These are phyloP conservation scores for Dendrolimus kikuchii DNA, from an alignment of 1,140 invertebrate species.

Conservation along the genomic window DNA sequence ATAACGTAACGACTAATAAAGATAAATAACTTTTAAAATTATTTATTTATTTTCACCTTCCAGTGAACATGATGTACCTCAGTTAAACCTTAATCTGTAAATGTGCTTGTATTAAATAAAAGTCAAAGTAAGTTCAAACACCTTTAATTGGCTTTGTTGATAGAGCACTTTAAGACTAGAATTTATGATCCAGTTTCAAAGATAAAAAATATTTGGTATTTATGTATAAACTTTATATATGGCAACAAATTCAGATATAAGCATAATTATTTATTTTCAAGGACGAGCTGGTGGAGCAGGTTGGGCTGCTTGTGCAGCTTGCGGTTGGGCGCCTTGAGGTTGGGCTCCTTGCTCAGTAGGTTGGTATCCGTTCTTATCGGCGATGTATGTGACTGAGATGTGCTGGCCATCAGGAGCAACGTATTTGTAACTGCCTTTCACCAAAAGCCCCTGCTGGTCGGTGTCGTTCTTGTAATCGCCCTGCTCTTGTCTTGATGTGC, in stretches of 20 bases:
- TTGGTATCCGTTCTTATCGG: conserved; percentile 84
- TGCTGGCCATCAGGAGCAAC: conserved; percentile 77
- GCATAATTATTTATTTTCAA: too few relatives aligned
- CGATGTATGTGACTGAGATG: conserved; percentile 76
- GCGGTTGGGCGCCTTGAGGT: conserved; percentile 25
- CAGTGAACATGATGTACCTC: too few relatives aligned
- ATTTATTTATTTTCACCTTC: too few relatives aligned
- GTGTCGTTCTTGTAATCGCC: conserved; percentile 75
- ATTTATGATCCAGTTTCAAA: conserved; percentile 3
- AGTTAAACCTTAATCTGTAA: too few relatives aligned
- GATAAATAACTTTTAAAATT: too few relatives aligned
- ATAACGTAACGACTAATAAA: too few relatives aligned
- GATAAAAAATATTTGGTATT: conserved; percentile 14
- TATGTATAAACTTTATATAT: too few relatives aligned
- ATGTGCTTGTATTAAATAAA: background rate
- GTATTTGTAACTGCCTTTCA: conserved; percentile 79
- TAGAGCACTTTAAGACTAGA: conserved; percentile 9
- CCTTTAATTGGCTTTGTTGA: conserved; percentile 11
- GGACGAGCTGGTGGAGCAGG: too few relatives aligned
- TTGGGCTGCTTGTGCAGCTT: too few relatives aligned
- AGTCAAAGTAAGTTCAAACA: conserved; percentile 1
- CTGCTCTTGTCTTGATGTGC: conserved; percentile 75
- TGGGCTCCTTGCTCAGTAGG: conserved; percentile 53
- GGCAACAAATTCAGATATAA: too few relatives aligned
- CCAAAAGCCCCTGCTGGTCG: conserved; percentile 72